Conservation (phyloP, 2,888 invertebrate species). For the Apantesis nais region DNA sequence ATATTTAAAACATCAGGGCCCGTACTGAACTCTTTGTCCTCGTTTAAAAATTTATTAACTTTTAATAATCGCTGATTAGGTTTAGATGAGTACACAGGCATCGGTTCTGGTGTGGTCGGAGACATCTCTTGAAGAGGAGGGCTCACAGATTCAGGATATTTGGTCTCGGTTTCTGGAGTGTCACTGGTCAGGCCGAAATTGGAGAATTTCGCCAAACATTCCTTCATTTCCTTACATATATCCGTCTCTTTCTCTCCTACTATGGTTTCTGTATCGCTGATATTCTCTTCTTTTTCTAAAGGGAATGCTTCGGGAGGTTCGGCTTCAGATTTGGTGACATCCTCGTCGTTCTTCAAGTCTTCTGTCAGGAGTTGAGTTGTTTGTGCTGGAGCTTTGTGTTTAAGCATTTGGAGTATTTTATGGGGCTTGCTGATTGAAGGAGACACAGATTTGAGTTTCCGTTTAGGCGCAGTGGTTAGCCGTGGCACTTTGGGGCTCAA, state of each 20-base stretch:
- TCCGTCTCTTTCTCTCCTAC: slow-evolving; percentile 55
- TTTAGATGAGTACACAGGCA: slow-evolving; percentile 69
- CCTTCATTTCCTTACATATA: slow-evolving; percentile 70
- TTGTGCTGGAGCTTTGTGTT: slow-evolving; percentile 63
- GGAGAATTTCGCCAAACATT: slow-evolving; percentile 74
- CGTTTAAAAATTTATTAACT: slow-evolving; percentile 66
- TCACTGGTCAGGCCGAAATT: slow-evolving; percentile 67
- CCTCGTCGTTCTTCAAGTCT: slow-evolving; percentile 52
- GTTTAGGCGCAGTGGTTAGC: slow-evolving; percentile 63
- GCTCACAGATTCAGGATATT: slow-evolving; percentile 75
- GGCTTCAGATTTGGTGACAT: slow-evolving; percentile 54
- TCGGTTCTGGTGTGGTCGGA: slow-evolving; percentile 68
- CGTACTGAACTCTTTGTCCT: slow-evolving; percentile 58
- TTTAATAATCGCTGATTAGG: slow-evolving; percentile 66
- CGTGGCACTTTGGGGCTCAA: slow-evolving; percentile 63
- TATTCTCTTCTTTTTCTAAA: slow-evolving; percentile 65
- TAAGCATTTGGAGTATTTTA: slow-evolving; percentile 72
- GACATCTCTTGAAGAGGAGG: slow-evolving; percentile 80
- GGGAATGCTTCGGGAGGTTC: slow-evolving; percentile 76
- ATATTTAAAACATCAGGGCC: slow-evolving; percentile 62
- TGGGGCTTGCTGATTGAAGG: slow-evolving; percentile 63
- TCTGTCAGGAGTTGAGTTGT: slow-evolving; percentile 49
- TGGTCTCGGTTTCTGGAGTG: slow-evolving; percentile 24
- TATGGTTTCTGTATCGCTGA: slow-evolving; percentile 67
- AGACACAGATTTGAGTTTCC: slow-evolving; percentile 66